Base-by-base conservation (phyloP, 2,888 invertebrate genomes). In the Anoplius nigerrimus region DNA sequence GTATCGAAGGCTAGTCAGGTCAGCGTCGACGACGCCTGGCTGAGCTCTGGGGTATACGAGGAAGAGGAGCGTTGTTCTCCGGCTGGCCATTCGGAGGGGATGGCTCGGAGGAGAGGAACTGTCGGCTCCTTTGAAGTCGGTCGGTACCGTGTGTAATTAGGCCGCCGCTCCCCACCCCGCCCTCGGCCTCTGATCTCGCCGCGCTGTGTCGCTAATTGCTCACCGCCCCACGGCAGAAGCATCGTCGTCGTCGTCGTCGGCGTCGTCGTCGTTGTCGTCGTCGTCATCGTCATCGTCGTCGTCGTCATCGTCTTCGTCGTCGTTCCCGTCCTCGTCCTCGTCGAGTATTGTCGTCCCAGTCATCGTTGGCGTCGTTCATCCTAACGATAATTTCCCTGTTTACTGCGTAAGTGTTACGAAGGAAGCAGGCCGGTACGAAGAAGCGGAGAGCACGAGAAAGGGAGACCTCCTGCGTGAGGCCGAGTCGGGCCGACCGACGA, bases 71-170 rank as follows among this genome's bases (percentile, higher is more conserved):
- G 82, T 82, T 82, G 83, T 83, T 83, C 84, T 84, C 75, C 79
- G 81, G 78, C 74, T 74, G 82, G 74, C 70, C 69, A 76, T 78
- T 79, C 76, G 79, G 82, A 76, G 82, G 82, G 84, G 78, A 83
- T 79, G 75, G 80, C 78, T 81, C 74, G 81, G 75, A 84, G 82
- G 81, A 84, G 86, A 85, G 86, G 84, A 84, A 85, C 85, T 84
- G 86, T 84, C 86, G 86, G 86, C 85, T 84, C 82, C 86, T 86
- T 86, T 86, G 86, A 86, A 84, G 86, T 86, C 85, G 84, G 85
- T 84, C 86, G 85, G 86, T 86, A 86, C 86, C 84, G 85, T 86
- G 86, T 86, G 86, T 86, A 86, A 86, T 86, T 86, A 86, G 86
- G 86, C 86, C 84, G 85, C 81, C 84, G 83, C 81, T 83, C 85